Conservation (phyloP, 2,888 invertebrate species). For the Lithophane ornitopus region DNA sequence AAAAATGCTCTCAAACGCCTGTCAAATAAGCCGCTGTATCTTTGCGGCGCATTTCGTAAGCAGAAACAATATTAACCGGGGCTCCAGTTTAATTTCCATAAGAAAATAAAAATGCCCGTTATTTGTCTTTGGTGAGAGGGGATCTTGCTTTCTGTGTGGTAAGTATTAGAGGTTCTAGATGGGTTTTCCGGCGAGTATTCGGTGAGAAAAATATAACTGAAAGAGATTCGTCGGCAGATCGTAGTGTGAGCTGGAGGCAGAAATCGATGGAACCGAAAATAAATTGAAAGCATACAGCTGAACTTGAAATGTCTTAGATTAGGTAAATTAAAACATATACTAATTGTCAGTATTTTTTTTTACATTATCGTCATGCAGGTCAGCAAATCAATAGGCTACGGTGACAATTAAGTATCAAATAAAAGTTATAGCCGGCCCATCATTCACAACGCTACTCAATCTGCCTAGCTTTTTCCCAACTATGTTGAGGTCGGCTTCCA, state of each 20-base stretch:
- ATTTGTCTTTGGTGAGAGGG: slow-evolving; percentile 64
- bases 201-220: slow-evolving; percentile 7
- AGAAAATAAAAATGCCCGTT: slow-evolving; percentile 74
- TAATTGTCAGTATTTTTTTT: not conserved
- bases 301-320: not conserved
- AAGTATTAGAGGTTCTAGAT: slow-evolving; percentile 38
- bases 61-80: slow-evolving; percentile 73
- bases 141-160: slow-evolving; percentile 60
- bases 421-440: not conserved
- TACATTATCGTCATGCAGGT: not conserved
- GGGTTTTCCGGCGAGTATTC: slow-evolving; percentile 7
- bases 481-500: no score
- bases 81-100: slow-evolving; percentile 75
- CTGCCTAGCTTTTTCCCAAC: no score
- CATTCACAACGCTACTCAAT: no score
- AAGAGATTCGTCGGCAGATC: not conserved
- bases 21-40: slow-evolving; percentile 72
- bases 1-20: slow-evolving; percentile 58
- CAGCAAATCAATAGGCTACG: not conserved
- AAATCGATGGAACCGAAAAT: not conserved
- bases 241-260: not conserved
- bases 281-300: not conserved
- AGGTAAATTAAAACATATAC: not conserved
- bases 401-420: not conserved
- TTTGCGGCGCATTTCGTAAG: slow-evolving; percentile 66